A percentile compares a stretch with the other conserved stretches of the same genome.
These are phyloP conservation scores for Diabrotica undecimpunctata DNA, from an alignment of 1,140 invertebrate genomes.

Conservation along the genomic window DNA sequence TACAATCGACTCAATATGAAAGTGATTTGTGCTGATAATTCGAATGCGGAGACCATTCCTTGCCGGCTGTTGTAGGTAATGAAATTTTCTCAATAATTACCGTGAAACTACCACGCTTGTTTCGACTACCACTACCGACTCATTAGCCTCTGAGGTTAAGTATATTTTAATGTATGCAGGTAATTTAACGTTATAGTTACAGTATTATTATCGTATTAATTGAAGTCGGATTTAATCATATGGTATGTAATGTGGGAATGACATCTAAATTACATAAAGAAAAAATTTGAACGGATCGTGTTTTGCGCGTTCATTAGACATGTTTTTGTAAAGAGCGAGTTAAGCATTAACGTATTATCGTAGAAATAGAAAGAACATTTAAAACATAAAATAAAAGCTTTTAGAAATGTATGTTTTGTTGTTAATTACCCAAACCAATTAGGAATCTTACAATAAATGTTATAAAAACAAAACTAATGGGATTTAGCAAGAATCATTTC, in stretches of 20 bases:
- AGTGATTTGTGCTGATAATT: too few relatives aligned
- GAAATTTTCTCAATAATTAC: slow-evolving; percentile 14
- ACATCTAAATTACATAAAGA: background rate
- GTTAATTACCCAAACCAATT: too few relatives aligned
- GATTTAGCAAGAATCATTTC: too few relatives aligned
- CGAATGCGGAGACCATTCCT: background rate
- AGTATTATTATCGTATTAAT: slow-evolving; percentile 14
- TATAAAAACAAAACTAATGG: too few relatives aligned
- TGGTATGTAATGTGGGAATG: slow-evolving; percentile 8
- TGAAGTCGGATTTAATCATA: slow-evolving; percentile 10
- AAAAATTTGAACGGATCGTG: background rate
- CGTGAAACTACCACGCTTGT: slow-evolving; percentile 3
- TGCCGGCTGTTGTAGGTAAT: background rate
- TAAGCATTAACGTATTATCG: too few relatives aligned
- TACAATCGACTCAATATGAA: too few relatives aligned
- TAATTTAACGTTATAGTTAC: slow-evolving; percentile 16
- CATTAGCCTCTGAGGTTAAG: slow-evolving; percentile 16
- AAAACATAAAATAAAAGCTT: too few relatives aligned
- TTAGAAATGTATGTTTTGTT: too few relatives aligned
- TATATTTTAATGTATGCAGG: slow-evolving; percentile 23
- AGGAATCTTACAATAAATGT: too few relatives aligned
- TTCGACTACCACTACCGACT: slow-evolving; percentile 6
- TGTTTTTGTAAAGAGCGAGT: too few relatives aligned
- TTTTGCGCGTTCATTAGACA: background rate
- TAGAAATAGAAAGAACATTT: too few relatives aligned